Conservation (phyloP, 2,113 vertebrate genomes). For the Megaceryle maxima region DNA sequence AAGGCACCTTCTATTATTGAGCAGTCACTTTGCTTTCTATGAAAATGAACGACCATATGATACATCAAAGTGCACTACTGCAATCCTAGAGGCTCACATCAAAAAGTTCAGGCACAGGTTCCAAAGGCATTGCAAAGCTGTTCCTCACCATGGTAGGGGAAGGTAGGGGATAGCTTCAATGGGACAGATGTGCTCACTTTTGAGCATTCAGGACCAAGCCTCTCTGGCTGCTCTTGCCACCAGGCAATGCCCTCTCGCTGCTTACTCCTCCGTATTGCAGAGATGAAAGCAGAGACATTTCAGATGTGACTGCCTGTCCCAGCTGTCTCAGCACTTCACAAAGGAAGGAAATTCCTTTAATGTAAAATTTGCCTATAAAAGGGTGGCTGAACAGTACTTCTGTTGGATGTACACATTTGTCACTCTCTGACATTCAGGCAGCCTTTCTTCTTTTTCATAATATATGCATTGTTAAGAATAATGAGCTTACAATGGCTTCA, state of each 20-base stretch:
- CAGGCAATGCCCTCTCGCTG: neutral
- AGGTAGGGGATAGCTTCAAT: neutral
- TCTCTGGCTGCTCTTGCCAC: neutral
- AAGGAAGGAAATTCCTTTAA: neutral
- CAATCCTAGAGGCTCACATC: neutral
- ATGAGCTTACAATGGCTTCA: neutral
- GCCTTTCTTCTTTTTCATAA: neutral
- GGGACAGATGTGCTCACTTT: neutral
- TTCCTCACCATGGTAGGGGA: neutral
- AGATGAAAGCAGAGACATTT: neutral
- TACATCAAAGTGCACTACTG: accelerated
- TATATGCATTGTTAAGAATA: neutral
- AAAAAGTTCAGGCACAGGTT: neutral
- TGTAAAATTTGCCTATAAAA: neutral
- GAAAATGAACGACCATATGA: neutral
- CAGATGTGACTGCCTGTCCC: neutral
- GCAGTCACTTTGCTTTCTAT: neutral
- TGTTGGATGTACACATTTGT: neutral
- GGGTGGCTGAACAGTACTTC: neutral
- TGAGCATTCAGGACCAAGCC: neutral
- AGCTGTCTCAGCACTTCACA: neutral
- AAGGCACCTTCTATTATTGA: neutral
- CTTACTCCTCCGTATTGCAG: neutral
- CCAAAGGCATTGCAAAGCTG: neutral
- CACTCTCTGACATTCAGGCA: neutral